These are phyloP conservation scores for Drosophila virilis DNA, from an alignment of 1,140 invertebrate genomes.

Conservation along the genomic window DNA sequence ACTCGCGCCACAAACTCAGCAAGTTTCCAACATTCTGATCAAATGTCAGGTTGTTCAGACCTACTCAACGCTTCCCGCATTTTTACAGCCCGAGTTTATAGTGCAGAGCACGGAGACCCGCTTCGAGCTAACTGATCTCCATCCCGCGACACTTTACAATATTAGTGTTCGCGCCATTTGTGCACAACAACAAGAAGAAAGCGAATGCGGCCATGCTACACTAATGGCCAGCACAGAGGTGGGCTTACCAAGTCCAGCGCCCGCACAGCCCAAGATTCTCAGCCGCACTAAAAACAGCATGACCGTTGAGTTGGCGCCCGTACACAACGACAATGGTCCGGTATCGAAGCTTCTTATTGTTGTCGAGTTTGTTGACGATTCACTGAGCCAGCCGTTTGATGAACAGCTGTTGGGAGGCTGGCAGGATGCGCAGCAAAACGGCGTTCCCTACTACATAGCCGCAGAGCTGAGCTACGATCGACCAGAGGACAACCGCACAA, in stretches of 20 bases:
- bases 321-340: conserved; percentile 90
- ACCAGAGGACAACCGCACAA: conserved; percentile 77
- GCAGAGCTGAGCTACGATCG: conserved; percentile 87
- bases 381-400: conserved; percentile 86
- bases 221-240: conserved; percentile 88
- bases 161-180: conserved; percentile 89
- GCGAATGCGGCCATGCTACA: conserved; percentile 86
- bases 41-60: conserved; percentile 84
- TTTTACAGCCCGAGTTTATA: conserved; percentile 82
- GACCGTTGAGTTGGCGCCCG: conserved; percentile 86
- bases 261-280: conserved; percentile 87
- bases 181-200: conserved; percentile 67
- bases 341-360: conserved; percentile 89
- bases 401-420: conserved; percentile 86
- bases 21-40: conserved; percentile 85
- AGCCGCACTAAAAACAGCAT: conserved; percentile 86
- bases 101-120: conserved; percentile 85
- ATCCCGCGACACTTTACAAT: conserved; percentile 90
- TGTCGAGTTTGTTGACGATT: conserved; percentile 87
- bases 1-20: conserved; percentile 49
- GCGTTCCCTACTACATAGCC: conserved; percentile 91
- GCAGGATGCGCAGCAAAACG: conserved; percentile 86
- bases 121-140: conserved; percentile 87
- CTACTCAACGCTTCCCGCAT: conserved; percentile 77
- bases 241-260: conserved; percentile 88